Evolutionary conservation across 1,140 invertebrate genomes (phyloP).

Genomic region (Popillia japonica): DNA sequence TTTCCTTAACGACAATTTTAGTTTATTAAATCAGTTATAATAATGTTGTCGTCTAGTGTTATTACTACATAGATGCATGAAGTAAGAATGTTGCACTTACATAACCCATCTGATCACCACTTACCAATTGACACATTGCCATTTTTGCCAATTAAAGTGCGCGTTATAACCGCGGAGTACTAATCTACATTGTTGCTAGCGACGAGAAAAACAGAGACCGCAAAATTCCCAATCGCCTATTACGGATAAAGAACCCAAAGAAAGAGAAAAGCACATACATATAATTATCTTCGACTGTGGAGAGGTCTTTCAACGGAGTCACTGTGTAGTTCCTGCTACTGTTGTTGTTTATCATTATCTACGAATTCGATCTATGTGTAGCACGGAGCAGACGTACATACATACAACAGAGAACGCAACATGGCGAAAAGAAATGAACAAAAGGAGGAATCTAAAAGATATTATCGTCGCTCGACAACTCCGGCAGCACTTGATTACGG

Average conservation of each 20-base stretch:
- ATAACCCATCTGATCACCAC: neutral
- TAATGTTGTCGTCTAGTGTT: no score
- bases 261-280: neutral
- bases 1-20: no score
- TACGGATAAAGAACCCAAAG: neutral
- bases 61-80: no score
- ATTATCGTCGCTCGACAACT: conserved; percentile 17
- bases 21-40: no score
- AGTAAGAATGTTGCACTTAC: neutral
- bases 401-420: conserved; percentile 17
- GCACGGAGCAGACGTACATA: conserved; percentile 13
- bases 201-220: neutral
- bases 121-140: neutral
- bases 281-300: neutral
- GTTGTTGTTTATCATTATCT: conserved; percentile 26
- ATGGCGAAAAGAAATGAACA: neutral
- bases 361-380: conserved; percentile 7
- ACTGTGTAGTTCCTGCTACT: conserved; percentile 17
- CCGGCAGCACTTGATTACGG: neutral
- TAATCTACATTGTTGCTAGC: neutral
- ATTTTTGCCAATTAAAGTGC: neutral
- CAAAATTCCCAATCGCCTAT: neutral
- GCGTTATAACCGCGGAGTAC: neutral
- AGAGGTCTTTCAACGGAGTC: conserved; percentile 15
- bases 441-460: neutral